Base-by-base conservation (phyloP, 2,113 vertebrate species). In the Falcunculus frontatus region DNA sequence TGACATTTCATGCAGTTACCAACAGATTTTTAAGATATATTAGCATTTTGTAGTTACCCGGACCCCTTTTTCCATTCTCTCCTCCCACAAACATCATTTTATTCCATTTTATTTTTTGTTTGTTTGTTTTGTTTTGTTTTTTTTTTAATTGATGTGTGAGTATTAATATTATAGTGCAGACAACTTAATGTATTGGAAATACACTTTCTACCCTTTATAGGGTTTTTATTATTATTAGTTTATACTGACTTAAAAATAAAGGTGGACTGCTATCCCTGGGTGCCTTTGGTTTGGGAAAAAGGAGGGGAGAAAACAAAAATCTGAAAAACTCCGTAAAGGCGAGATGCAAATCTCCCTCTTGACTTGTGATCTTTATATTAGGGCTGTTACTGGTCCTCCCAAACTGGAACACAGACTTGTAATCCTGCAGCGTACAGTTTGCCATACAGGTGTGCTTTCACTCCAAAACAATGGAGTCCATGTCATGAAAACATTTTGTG, bases 171-270 rank as follows among this genome's bases (percentile, higher is more conserved):
- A 20, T 26, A 93, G 64, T 87, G 53, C 27, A 96, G 85, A 30
- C 86, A 95, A 73, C 55, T 93, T 97, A 97, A 88, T 95, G 67
- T 95, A 83, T 90, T 92, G 57, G 42, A 95, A 97, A 89, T 92
- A 95, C 60, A 72, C 46, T 92, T 72, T 86, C 82, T 96, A 50
- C 16, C 18, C 21, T 60, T 94, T 10, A 17, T 50, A 76, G 1
- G 16, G 53, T 57, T 25, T 19, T 37, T 74, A 73, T 33, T 55
- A 5, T 83, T 92, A n/a, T 62, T 65, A 59, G 55, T 69, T 90
- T 88, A 42, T 32, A 20, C 2, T 57, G 13, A 33, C 11, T 50
- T 85, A 53, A 53, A 77, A 84, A 77, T 44, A 87, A 81, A 64
- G 55, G 13, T 1, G 0, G 14, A 16, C 35, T 59, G 7, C 33